These are phyloP conservation scores for Polydrusus cervinus DNA, from an alignment of 2,888 invertebrate species.

Conservation along the genomic window DNA sequence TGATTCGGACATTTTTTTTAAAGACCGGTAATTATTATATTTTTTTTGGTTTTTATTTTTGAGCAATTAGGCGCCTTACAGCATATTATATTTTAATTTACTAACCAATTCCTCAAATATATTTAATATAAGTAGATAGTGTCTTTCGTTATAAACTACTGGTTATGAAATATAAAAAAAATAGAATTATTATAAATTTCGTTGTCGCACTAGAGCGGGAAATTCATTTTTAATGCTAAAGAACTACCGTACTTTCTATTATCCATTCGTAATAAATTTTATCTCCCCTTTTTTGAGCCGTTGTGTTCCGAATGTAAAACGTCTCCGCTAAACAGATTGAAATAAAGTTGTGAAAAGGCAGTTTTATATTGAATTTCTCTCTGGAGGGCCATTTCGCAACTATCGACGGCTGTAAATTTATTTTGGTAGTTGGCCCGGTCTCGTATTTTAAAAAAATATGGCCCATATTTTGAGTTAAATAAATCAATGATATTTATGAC, in stretches of 20 bases:
- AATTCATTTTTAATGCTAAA: not conserved
- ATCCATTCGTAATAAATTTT: constrained; percentile 14
- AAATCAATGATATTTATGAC: not conserved
- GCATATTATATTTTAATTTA: too few species aligned
- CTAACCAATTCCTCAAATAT: too few species aligned
- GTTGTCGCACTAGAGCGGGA: not conserved
- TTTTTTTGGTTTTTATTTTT: too few species aligned
- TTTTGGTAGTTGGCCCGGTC: not conserved
- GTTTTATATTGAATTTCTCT: constrained; percentile 17
- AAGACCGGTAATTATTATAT: too few species aligned
- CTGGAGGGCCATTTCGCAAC: constrained; percentile 12
- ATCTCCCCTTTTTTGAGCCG: not conserved
- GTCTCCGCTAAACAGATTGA: constrained; percentile 9
- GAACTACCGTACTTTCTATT: not conserved
- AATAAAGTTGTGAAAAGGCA: constrained; percentile 13
- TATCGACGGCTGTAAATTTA: constrained; percentile 11
- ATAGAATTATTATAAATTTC: too few species aligned
- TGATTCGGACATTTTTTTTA: too few species aligned
- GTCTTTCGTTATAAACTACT: too few species aligned
- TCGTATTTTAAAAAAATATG: not conserved
- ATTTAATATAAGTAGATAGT: too few species aligned
- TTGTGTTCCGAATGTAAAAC: constrained; percentile 10
- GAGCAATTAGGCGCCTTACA: too few species aligned
- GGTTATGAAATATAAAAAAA: too few species aligned
- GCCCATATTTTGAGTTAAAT: not conserved